A percentile compares a stretch with the other conserved stretches of the same genome.
Evolutionary conservation across 2,797 vertebrate species (phyloP).

Genomic region (Heliangelus exortis): DNA sequence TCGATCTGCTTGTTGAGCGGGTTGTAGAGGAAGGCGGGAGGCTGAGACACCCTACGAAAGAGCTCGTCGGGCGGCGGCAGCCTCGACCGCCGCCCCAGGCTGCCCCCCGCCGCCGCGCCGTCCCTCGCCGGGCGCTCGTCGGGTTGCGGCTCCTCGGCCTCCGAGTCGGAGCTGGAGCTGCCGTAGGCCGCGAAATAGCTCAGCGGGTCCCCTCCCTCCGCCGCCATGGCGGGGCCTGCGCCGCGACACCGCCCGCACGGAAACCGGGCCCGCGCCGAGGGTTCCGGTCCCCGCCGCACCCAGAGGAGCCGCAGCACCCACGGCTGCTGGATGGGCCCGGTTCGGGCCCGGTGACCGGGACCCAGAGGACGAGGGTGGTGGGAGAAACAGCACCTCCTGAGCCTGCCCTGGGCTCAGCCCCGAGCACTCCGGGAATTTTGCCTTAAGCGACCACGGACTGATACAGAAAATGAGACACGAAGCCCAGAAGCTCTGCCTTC

Average conservation of each 20-base stretch:
- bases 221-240: conserved; percentile 68
- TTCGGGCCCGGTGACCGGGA: no score
- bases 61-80: conserved; percentile 90
- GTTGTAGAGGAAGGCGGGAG: conserved; percentile 92
- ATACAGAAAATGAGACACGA: background rate
- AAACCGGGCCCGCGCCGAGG: conserved; percentile 30
- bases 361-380: background rate
- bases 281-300: conserved; percentile 13
- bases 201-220: conserved; percentile 84
- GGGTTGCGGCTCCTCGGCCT: conserved; percentile 4
- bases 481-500: fast-evolving
- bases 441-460: fast-evolving
- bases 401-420: background rate
- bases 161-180: conserved; percentile 72
- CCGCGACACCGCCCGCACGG: conserved; percentile 22
- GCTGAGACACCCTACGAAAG: conserved; percentile 88
- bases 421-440: fast-evolving
- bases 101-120: conserved; percentile 23
- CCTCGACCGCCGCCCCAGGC: conserved; percentile 57
- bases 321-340: no score
- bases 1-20: conserved; percentile 92
- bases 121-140: background rate
- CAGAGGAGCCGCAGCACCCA: no score
- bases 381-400: fast-evolving
- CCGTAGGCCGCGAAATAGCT: conserved; percentile 92